Base-by-base conservation (phyloP, 1,140 invertebrate genomes). In the Drosophila kanapiae region DNA sequence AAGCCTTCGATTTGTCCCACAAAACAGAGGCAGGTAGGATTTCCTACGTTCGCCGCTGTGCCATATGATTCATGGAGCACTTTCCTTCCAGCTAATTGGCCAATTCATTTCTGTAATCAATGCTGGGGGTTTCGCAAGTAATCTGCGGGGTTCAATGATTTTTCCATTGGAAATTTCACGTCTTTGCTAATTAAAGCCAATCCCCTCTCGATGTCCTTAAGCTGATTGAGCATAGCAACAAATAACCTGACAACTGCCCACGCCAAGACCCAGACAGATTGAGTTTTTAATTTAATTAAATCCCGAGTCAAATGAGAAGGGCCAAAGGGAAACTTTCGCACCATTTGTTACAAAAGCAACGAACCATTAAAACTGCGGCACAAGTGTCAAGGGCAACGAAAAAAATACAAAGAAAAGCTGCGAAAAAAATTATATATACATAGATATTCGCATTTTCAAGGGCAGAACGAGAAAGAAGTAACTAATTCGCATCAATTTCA, bases 401-500 rank as follows among this genome's bases (percentile, higher is more conserved):
- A 37, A 56, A 61, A 40, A 74, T 45, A 31, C 8, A 18, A n/a
- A n/a, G 38, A 38, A 18, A 23, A 56, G 8, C 13, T n/a, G 16
- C 14, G 0, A 16, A 6, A 9, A 13, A 72, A 53, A 42, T 58
- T 48, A 23, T 45, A 57, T 18, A 71, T 45, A 31, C 5, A 43
- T 31, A 11, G 43, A 27, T 18, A 10, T 31, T 65, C 31, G 10
- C 29, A 42, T 43, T 62, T 65, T 33, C 27, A 38, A 54, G 40
- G 33, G 54, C 62, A 31, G 23, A 23, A 63, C 2, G 31, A 31
- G 4, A 51, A 51, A 64, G 35, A 38, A 60, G 35, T 38, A 57
- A 58, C 64, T 59, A 60, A 80, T 69, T 80, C 61, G 42, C 78
- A 80, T 86, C 53, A 85, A 78, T 75, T 84, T 84, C 77, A 80